Base-by-base conservation (phyloP, 2,113 vertebrate genomes). In the Vidua macroura region DNA sequence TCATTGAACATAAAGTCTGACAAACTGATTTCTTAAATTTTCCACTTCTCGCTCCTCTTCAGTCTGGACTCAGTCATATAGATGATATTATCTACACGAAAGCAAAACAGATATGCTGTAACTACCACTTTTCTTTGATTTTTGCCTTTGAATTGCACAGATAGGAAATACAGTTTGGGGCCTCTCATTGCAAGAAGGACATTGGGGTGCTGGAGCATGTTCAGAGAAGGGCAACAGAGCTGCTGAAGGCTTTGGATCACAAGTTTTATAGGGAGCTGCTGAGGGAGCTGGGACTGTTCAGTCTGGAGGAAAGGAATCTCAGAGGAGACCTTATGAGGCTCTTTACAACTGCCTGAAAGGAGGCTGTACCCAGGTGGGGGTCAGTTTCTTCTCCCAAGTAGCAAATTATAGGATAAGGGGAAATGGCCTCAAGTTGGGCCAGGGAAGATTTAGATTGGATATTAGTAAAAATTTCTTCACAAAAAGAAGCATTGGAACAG, bases 311-410 rank as follows among this genome's bases (percentile, higher is more conserved):
- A 24, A 39, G 48, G n/a, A 41, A 13, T 19, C 13, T 62, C 20
- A 41, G 22, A 11, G 19, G 35, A 31, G 21, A 76, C 8, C 13
- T 25, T 6, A 14, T 3, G 3, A 1, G 2, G 1, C 48, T 62
- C 12, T 55, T 39, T 62, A 5, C 48, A 53, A 2, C 8, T 60
- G n/a, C 19, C 39, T 48, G 46, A 63, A n/a, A 41, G 30, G 15
- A 70, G n/a, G 23, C 8, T 78, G 56, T 12, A n/a, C 23, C 7
- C 15, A 62, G 8, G 6, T 6, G 8, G 6, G 28, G 7, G 3
- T 8, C 56, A 20, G 13, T 11, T 30, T 46, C 19, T 69, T 55
- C 19, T 70, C 41, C 15, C 28, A 48, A 1, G 23, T 1, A 46
- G 12, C 6, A 12, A 39, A 28, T 13, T 10, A 20, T 14, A 55